Conservation (phyloP, 1,140 invertebrate species). For the Papilio xuthus region DNA sequence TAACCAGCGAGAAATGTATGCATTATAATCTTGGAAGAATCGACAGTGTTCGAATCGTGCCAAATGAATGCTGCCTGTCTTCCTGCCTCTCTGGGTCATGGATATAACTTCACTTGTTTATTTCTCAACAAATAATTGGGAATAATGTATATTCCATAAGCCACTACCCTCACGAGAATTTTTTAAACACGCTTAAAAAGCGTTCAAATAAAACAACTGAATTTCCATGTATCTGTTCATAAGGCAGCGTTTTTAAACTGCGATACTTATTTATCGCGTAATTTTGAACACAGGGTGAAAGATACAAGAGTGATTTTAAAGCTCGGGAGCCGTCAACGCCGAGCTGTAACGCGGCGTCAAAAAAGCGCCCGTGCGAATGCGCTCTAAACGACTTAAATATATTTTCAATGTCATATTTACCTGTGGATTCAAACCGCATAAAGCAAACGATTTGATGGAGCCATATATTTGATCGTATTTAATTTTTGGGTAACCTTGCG, state of each 20-base stretch:
- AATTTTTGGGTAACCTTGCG: conserved; percentile 34
- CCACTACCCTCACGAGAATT: too few species aligned
- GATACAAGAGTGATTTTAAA: too few species aligned
- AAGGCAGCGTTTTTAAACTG: too few species aligned
- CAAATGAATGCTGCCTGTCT: not conserved
- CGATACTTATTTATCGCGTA: too few species aligned
- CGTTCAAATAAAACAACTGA: too few species aligned
- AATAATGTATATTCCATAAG: not conserved
- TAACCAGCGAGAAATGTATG: not conserved
- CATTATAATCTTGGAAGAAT: not conserved
- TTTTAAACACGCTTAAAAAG: too few species aligned
- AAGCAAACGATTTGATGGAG: not conserved
- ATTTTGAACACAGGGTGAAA: too few species aligned
- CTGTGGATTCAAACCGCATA: not conserved
- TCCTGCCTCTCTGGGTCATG: not conserved
- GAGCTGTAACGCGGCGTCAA: too few species aligned
- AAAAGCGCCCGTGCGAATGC: too few species aligned
- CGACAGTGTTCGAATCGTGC: not conserved
- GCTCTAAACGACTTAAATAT: not conserved
- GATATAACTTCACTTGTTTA: not conserved
- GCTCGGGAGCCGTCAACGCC: too few species aligned
- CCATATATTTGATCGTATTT: conserved; percentile 24
- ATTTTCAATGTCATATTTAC: not conserved
- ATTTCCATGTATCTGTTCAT: too few species aligned
- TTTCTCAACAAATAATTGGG: not conserved